phyloP scores from a whole-genome alignment of 2,888 invertebrate genomes.

The Agriopis aurantiaria region DNA sequence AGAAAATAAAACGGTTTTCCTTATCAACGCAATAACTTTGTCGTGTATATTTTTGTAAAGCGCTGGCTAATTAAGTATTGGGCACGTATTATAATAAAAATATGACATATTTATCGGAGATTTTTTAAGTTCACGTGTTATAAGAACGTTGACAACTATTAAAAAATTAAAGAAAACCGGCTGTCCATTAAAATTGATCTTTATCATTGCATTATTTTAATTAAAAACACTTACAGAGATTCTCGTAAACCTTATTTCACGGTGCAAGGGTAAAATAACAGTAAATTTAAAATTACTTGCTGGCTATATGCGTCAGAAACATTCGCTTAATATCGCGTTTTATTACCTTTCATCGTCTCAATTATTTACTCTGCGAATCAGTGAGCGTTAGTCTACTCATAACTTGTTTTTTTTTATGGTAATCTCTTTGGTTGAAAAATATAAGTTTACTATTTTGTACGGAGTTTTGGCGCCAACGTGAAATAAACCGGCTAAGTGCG shows the following conservation, averaged over 20 bases:
- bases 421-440: no score
- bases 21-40: no score
- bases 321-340: constrained; percentile 17
- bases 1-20: no score
- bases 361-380: constrained; percentile 26
- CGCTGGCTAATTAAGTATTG: no score
- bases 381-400: not conserved
- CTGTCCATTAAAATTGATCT: constrained; percentile 26
- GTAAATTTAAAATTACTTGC: constrained; percentile 20
- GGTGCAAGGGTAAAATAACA: constrained; percentile 14
- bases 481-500: no score
- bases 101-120: no score
- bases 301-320: constrained; percentile 7
- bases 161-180: constrained; percentile 9
- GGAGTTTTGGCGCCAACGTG: no score
- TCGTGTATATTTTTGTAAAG: no score
- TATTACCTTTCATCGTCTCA: constrained; percentile 23
- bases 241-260: constrained; percentile 45
- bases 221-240: constrained; percentile 40
- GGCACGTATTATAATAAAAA: no score
- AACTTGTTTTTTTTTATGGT: no score
- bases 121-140: not conserved
- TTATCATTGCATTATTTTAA: constrained; percentile 40
- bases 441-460: no score
- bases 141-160: constrained; percentile 9